phyloP scores from a whole-genome alignment of 2,113 vertebrate genomes.

The Trematocara variabile region DNA sequence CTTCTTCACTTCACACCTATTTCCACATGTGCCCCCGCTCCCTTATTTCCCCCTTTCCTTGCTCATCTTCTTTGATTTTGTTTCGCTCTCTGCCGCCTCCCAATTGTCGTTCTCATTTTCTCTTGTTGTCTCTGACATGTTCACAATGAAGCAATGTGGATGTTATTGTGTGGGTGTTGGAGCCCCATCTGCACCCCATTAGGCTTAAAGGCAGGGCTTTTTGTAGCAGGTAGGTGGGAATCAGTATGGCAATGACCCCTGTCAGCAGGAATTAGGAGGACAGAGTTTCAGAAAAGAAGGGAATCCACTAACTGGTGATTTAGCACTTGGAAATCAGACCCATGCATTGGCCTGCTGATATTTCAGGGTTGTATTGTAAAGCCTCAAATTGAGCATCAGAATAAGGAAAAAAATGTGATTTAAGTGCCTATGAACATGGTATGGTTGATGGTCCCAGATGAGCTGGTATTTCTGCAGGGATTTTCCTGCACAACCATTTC shows the following conservation, averaged over 20 bases:
- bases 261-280: constrained; percentile 5
- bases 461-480: neutral
- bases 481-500: neutral
- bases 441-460: neutral
- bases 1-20: neutral
- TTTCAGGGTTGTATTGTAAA: neutral
- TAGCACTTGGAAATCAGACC: neutral
- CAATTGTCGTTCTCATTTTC: constrained; percentile 28
- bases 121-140: constrained; percentile 19
- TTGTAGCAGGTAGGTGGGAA: neutral
- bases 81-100: neutral
- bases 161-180: neutral
- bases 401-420: neutral
- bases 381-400: neutral
- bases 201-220: neutral
- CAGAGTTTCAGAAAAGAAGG: neutral
- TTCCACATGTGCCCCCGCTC: neutral
- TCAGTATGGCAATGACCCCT: neutral
- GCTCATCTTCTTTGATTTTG: neutral
- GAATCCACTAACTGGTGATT: neutral
- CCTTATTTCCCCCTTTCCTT: neutral
- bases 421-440: neutral
- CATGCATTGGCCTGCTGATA: neutral
- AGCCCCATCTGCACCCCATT: constrained; percentile 28
- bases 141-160: neutral